phyloP scores from a whole-genome alignment of 2,113 vertebrate genomes.

The Etheostoma cragini region DNA sequence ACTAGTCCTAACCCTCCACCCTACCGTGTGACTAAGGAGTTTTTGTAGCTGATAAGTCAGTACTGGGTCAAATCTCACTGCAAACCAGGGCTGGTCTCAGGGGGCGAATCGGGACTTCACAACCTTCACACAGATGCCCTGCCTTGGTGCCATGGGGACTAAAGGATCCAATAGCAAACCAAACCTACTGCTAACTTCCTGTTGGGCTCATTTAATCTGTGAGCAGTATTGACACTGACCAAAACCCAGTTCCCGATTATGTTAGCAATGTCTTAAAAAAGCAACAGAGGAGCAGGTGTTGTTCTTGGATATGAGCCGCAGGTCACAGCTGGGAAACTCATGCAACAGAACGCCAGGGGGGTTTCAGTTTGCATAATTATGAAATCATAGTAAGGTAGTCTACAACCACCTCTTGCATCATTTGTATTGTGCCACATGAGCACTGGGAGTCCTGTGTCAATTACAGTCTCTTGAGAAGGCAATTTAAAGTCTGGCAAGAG shows the following conservation, averaged over 20 bases:
- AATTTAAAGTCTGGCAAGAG: constrained; percentile 62
- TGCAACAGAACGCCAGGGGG: background rate
- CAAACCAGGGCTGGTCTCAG: constrained; percentile 36
- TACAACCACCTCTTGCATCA: constrained; percentile 2
- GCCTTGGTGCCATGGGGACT: constrained; percentile 47
- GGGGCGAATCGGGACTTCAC: constrained; percentile 50
- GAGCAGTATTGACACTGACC: background rate
- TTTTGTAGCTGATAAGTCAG: constrained; percentile 37
- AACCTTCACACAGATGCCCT: constrained; percentile 53
- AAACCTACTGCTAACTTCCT: constrained; percentile 49
- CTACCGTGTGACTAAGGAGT: constrained; percentile 41
- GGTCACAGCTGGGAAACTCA: background rate
- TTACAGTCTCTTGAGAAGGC: constrained; percentile 63
- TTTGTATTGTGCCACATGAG: constrained; percentile 27
- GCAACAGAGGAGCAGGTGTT: constrained; percentile 25
- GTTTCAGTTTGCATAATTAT: constrained; percentile 25
- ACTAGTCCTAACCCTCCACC: background rate
- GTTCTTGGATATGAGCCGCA: constrained; percentile 7
- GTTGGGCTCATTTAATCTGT: constrained; percentile 32
- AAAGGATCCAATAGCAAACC: constrained; percentile 53
- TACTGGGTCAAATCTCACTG: constrained; percentile 55
- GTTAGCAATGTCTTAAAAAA: constrained; percentile 1
- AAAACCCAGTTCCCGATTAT: constrained; percentile 12
- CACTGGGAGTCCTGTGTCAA: constrained; percentile 33
- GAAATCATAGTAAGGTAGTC: constrained; percentile 1